Conservation (phyloP, 2,888 invertebrate species). For the Drosophila atripex region DNA sequence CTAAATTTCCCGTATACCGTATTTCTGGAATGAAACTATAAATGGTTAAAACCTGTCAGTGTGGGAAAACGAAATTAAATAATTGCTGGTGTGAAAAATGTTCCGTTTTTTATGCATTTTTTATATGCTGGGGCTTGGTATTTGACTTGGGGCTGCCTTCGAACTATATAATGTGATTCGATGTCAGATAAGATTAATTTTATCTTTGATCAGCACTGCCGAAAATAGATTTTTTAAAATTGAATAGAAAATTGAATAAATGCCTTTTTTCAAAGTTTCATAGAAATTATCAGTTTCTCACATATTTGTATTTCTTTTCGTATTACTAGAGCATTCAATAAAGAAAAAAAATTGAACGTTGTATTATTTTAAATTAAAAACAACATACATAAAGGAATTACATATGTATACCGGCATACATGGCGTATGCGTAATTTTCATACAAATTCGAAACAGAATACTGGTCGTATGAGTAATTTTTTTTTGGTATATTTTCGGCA, state of each 20-base stretch:
- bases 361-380: neutral
- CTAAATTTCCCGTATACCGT: slow-evolving; percentile 52
- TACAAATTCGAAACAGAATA: no score
- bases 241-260: no score
- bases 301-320: neutral
- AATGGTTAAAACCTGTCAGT: slow-evolving; percentile 24
- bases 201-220: neutral
- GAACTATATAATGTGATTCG: neutral
- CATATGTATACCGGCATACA: neutral
- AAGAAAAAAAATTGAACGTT: neutral
- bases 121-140: neutral
- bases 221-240: neutral
- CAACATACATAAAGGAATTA: no score
- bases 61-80: slow-evolving; percentile 32
- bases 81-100: slow-evolving; percentile 2
- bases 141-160: neutral
- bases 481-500: no score
- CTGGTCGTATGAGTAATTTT: no score
- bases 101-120: neutral
- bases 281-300: no score
- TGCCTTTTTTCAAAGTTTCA: no score
- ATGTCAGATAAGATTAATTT: neutral
- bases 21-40: slow-evolving; percentile 23
- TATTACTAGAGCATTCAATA: neutral
- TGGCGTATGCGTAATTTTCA: neutral